Evolutionary conservation across 1,140 invertebrate species (phyloP), one percentile per base, ranked within the genome.

Genomic region (Ceratosolen fusciceps): DNA sequence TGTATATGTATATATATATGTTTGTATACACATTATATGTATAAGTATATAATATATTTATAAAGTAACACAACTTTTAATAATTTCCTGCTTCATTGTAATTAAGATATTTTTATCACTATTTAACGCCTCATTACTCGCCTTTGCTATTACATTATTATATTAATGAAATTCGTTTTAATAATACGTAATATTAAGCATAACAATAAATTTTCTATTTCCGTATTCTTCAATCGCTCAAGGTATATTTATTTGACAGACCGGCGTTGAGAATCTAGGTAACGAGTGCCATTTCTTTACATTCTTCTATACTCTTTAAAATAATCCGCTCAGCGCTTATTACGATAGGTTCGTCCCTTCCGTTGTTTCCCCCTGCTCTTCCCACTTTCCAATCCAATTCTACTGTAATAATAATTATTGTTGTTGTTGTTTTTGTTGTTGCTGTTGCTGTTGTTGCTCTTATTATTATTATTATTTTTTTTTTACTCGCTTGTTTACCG

Each of bases 141-240:
- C 16, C 29, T 77, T 60, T 56, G 34, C 58, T 24, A 62, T 78
- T 72, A 72, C 26, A 78, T 34, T 34, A 65, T 77, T 60, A 77
- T 52, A 77, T 60, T 60, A 47, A 77, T 77, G 60, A 52, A 77
- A 58, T 67, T 49, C 52, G 12, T 72, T 52, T 56, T 62, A 52
- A 71, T 52, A 71, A 70, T 49, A 29, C 12, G 21, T 68, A 77
- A 26, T 49, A 58, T 65, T 34, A 67, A 79, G 68, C 58, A 49
- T 74, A 74, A 79, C 56, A 70, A 68, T 54, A 74, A 68, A 68
- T 58, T 79, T 65, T 60, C 34, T 68, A 58, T 47, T 34, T 29
- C n/a, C 34, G 14, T 73, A 73, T 62, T 65, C 4, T 14, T 58
- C 24, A 47, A 77, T 26, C 31, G 34, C 37, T n/a, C n/a, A n/a